Base-by-base conservation (phyloP, 2,888 invertebrate genomes). In the Timema podura region DNA sequence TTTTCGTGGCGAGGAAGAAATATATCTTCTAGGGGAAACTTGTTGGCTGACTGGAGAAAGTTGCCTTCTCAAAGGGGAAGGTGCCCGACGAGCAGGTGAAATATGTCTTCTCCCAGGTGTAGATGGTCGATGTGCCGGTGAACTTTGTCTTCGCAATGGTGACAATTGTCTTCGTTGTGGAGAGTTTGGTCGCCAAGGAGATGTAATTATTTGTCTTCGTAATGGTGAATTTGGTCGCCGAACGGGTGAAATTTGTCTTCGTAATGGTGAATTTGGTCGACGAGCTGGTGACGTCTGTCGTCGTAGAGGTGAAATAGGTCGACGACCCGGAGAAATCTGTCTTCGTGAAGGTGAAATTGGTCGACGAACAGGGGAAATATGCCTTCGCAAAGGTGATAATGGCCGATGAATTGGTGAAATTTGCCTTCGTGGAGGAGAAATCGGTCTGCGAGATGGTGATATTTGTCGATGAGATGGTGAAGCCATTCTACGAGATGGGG, bases 351-450 rank as follows among this genome's bases (percentile, higher is more conserved):
- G 57, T 16, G 57, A 15, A 57, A 15, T 10, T 8, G 48, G 66
- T 15, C n/a, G 51, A 15, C 48, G 47, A 11, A 10, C 48, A 49
- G 66, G 51, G 3, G 51, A 51, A 51, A 11, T n/a, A 51, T 13
- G 51, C 51, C 51, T 51, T 11, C 13, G 51, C 54, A 49, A n/a
- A 16, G 67, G 67, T 8, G 67, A 67, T 11, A 15, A 48, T 30
- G 66, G 45, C n/a, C 69, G 49, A 5, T 65, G 65, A 10, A 47
- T 49, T 49, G 69, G 54, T 13, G 69, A 51, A 64, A 44, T 47
- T 16, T 30, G 57, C 13, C 65, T 64, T 44, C 65, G 64, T 44
- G 44, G 67, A 48, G 67, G 67, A 7, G 69, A 69, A 44, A 64
- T n/a, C 8, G 48, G 30, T 30, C 48, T 64, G 47, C 48, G 57